Percentiles rank a stretch among this genome's conserved stretches.
Conservation (phyloP, 2,888 invertebrate species). For the Conops quadrifasciatus region DNA sequence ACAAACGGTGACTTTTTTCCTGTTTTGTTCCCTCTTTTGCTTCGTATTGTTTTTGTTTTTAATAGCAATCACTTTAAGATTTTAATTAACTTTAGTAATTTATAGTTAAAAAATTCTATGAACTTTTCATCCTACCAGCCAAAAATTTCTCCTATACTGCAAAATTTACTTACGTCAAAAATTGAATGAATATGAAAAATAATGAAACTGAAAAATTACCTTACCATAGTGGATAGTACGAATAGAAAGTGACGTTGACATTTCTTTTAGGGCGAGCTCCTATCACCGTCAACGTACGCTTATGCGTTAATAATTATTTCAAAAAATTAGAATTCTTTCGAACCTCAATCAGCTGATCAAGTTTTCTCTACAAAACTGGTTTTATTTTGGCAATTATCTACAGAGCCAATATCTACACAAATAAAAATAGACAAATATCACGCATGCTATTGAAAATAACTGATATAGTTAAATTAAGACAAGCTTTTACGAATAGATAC, state of each 20-base stretch:
- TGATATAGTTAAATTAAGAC: too few relatives aligned
- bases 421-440: too few relatives aligned
- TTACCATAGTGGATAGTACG: constrained; percentile 12
- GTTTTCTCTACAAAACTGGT: too few relatives aligned
- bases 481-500: too few relatives aligned
- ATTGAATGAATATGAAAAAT: constrained; percentile 7
- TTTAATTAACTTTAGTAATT: constrained; percentile 26
- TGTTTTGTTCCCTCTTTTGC: not conserved
- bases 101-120: constrained; percentile 6
- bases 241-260: not conserved
- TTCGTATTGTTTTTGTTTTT: not conserved
- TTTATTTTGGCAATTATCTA: too few relatives aligned
- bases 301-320: too few relatives aligned
- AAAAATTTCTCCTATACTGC: constrained; percentile 22
- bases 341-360: too few relatives aligned
- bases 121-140: not conserved
- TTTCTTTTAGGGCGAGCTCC: too few relatives aligned
- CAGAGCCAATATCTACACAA: too few relatives aligned
- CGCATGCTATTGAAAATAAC: too few relatives aligned
- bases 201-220: not conserved
- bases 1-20: not conserved
- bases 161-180: constrained; percentile 15
- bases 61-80: constrained; percentile 12
- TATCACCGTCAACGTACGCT: too few relatives aligned
- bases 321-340: too few relatives aligned